phyloP scores from a whole-genome alignment of 2,113 vertebrate genomes.

The Sapajus apella region DNA sequence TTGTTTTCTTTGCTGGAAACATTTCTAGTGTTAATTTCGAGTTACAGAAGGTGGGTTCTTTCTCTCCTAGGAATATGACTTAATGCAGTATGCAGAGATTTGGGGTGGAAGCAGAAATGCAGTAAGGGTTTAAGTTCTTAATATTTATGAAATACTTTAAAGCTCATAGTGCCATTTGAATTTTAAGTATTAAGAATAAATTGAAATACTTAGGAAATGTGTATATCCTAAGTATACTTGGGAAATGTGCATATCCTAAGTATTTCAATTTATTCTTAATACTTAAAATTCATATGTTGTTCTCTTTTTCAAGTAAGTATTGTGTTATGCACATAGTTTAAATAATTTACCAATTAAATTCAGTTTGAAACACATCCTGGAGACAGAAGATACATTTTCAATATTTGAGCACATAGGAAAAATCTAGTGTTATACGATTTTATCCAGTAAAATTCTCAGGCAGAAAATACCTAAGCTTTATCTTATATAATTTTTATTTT shows the following conservation, averaged over 20 bases:
- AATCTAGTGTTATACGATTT: not conserved
- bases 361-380: not conserved
- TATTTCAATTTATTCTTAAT: too few species aligned
- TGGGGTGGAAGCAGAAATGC: not conserved
- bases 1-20: not conserved
- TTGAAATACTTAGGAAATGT: not conserved
- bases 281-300: not conserved
- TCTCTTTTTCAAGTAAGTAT: not conserved
- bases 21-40: not conserved
- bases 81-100: not conserved
- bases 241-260: not conserved
- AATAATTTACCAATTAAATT: slow-evolving; percentile 2
- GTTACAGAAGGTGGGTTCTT: not conserved
- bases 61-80: not conserved
- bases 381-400: slow-evolving; percentile 11
- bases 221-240: not conserved
- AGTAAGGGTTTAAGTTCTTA: not conserved
- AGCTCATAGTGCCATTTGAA: not conserved
- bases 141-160: not conserved
- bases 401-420: not conserved
- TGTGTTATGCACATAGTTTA: not conserved
- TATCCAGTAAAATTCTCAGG: not conserved
- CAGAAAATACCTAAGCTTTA: slow-evolving; percentile 3
- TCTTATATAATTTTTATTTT: not conserved
- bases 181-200: slow-evolving; percentile 21